Conservation (phyloP, 1,140 invertebrate species). For the Drosophila hydei region DNA sequence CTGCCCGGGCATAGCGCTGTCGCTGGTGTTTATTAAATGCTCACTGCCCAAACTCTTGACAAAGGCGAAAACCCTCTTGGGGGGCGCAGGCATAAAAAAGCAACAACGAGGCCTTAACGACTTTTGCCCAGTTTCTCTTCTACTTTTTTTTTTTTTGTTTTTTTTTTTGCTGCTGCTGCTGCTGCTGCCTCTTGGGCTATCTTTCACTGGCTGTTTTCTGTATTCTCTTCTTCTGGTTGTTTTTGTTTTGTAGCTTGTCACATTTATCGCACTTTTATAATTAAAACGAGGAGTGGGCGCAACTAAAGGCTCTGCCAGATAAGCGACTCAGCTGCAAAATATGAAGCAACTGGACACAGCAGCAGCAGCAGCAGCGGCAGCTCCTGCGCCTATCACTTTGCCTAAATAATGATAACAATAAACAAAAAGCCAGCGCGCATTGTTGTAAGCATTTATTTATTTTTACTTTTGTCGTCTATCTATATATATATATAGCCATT, state of each 20-base stretch:
- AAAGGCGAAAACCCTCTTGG: slow-evolving; percentile 46
- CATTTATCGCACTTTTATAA: slow-evolving; percentile 82
- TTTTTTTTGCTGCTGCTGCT: slow-evolving; percentile 14
- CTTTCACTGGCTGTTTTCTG: slow-evolving; percentile 10
- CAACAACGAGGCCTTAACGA: slow-evolving; percentile 54
- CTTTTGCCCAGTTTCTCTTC: slow-evolving; percentile 53
- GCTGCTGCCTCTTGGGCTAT: slow-evolving; percentile 23
- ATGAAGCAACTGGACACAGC: slow-evolving; percentile 19
- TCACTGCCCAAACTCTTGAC: slow-evolving; percentile 56
- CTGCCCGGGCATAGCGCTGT: not conserved
- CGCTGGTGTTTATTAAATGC: slow-evolving; percentile 69
- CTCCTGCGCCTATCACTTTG: slow-evolving; percentile 57
- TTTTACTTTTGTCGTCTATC: not conserved
- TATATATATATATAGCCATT: not conserved
- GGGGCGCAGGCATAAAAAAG: slow-evolving; percentile 51
- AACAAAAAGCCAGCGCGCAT: slow-evolving; percentile 61
- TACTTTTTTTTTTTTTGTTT: slow-evolving; percentile 39
- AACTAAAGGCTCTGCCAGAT: slow-evolving; percentile 30
- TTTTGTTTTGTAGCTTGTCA: slow-evolving; percentile 50
- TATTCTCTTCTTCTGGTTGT: not conserved
- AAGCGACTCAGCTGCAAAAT: slow-evolving; percentile 39
- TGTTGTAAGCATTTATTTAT: slow-evolving; percentile 62
- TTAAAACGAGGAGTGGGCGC: slow-evolving; percentile 54
- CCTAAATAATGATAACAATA: slow-evolving; percentile 81
- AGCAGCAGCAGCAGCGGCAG: too few relatives aligned